A percentile compares a stretch with the other conserved stretches of the same genome.
Evolutionary conservation across 2,113 vertebrate species (phyloP).

Genomic region (Etia nguti): DNA sequence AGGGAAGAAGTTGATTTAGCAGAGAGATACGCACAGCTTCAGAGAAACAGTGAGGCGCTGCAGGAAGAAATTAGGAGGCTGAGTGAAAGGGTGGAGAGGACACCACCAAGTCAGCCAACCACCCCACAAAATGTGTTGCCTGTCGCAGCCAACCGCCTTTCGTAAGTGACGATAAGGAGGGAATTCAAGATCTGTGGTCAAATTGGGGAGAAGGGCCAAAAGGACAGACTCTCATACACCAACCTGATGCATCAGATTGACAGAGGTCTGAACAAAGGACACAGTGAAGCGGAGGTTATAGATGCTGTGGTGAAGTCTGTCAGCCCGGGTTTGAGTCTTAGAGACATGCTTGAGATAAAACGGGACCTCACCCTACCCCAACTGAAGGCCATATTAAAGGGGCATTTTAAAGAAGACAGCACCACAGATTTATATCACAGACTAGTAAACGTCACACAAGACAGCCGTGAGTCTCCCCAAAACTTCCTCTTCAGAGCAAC

Average conservation of each 20-base stretch:
- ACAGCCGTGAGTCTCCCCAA: background rate
- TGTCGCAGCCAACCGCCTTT: background rate
- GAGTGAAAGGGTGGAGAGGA: background rate
- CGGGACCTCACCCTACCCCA: background rate
- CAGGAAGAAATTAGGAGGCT: background rate
- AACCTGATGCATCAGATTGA: background rate
- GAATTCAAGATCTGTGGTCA: background rate
- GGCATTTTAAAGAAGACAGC: background rate
- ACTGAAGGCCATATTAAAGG: background rate
- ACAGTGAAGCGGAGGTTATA: background rate
- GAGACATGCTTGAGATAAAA: background rate
- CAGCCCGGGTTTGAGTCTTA: background rate
- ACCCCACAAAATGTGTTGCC: background rate
- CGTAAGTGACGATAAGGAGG: background rate
- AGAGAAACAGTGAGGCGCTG: background rate
- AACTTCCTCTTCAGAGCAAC: background rate
- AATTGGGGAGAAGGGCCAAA: background rate
- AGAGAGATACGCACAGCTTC: background rate
- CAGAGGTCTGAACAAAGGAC: background rate
- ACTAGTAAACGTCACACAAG: background rate
- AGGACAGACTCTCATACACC: background rate
- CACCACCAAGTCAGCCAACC: background rate
- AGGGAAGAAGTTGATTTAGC: rapidly evolving
- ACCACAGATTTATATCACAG: background rate
- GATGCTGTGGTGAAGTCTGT: background rate